Base-by-base conservation (phyloP, 1,140 invertebrate genomes). In the Sitophilus oryzae region DNA sequence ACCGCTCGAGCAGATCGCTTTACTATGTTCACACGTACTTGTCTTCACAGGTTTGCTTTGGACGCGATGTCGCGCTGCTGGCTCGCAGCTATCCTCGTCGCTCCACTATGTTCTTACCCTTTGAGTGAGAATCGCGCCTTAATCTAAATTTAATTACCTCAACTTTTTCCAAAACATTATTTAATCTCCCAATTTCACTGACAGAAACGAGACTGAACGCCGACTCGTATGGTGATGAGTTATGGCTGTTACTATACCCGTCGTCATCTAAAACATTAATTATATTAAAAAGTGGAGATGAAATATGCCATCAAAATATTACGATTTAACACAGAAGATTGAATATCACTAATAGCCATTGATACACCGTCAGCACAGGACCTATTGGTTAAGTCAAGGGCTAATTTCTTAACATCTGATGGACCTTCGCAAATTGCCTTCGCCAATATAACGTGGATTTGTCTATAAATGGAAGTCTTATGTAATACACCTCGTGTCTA, bases 361-460 rank as follows among this genome's bases (percentile, higher is more conserved):
- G 77, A 71, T 19, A 79, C 66, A 45, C 63, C 64, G 50, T 74
- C 71, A 18, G 67, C 66, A 23, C 73, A 74, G 62, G 76, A 78
- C 40, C 66, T 67, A 9, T 65, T 52, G n/a, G 69, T 69, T 16
- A 80, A 63, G 52, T 71, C 67, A 0, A 80, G 62, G n/a, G 76
- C 71, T 53, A 75, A 71, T 51, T 71, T 64, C 41, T 77, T 79
- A 6, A 77, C 71, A 21, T 74, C 63, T 43, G 60, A 63, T 8
- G 73, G 70, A 9, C 77, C 73, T 3, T 65, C 71, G 58, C 73
- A 79, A 10, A 81, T 65, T 10, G 74, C 75, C 35, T 75, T 61
- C 5, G 78, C 77, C 23, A 81, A 66, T 8, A 76, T 67, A 64
- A 74, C 75, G 59, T 79, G 76, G 9, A 79, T 72, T 62, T 76